Percentiles rank a stretch among this genome's conserved stretches.
Conservation (phyloP, 2,113 vertebrate species). For the Thamnophis sirtalis region DNA sequence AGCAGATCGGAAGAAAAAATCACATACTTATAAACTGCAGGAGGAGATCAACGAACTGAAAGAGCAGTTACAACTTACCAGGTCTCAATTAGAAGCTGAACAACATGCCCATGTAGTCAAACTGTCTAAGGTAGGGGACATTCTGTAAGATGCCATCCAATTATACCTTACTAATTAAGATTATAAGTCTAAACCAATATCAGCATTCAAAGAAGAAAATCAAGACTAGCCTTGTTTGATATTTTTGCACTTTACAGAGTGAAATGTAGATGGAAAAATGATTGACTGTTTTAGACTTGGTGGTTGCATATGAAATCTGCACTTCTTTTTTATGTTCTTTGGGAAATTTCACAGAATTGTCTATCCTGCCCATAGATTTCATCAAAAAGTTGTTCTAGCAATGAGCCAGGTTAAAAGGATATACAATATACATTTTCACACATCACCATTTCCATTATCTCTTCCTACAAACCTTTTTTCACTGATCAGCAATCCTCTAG, state of each 20-base stretch:
- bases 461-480: neutral
- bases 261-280: neutral
- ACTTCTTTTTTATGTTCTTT: neutral
- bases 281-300: neutral
- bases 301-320: neutral
- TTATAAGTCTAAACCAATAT: neutral
- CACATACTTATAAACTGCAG: constrained; percentile 71
- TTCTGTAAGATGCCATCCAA: neutral
- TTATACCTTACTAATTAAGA: neutral
- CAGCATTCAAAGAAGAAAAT: neutral
- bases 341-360: neutral
- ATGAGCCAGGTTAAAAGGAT: neutral
- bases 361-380: neutral
- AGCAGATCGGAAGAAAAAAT: constrained; percentile 76
- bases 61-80: constrained; percentile 77
- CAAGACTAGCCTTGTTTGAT: neutral
- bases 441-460: neutral
- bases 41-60: constrained; percentile 80
- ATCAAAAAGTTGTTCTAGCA: neutral
- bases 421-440: neutral
- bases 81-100: constrained; percentile 78
- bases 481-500: neutral
- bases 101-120: constrained; percentile 71
- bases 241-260: neutral
- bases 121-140: constrained; percentile 71